Base-by-base conservation (phyloP, 2,113 vertebrate genomes). In the Amazona vittata region DNA sequence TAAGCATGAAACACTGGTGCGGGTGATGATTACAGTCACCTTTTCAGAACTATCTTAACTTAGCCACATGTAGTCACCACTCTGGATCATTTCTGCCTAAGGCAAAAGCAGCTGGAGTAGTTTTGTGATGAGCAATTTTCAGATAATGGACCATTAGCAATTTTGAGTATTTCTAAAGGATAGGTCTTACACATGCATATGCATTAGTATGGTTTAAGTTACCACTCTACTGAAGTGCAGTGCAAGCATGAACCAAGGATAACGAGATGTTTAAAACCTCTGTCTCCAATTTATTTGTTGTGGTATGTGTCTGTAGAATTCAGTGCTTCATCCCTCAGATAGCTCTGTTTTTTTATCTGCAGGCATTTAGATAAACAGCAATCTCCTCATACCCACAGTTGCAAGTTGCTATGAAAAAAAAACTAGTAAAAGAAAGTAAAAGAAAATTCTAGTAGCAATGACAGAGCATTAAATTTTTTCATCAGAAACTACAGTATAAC, bases 221-320 rank as follows among this genome's bases (percentile, higher is more conserved):
- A 29, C 15, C 37, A 8, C 29, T 64, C 17, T 9, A 25, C 0
- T 0, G 9, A 26, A 73, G 11, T 39, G 12, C 29, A 60, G 15
- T 49, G 43, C 37, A 79, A 41, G 16, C 9, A 22, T 31, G 20
- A 79, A 37, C 43, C 37, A 41, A 41, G 64, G 65, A 59, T 71
- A 71, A 75, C 1, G 3, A 68, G 52, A 25, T 2, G 1, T 53
- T 50, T 79, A 17, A 81, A 68, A 20, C 5, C 9, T 37, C 12
- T 31, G 5, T n/a, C 43, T 43, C 37, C 8, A 16, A 62, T 59
- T 75, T 73, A 25, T 53, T 41, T 79, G 5, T 46, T 85, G 52
- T 37, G 47, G 37, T 29, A 16, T 0, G 1, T 18, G 28, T 25
- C 55, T 49, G 75, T 47, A 41, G 49, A 80, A 76, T 55, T 70